Base-by-base conservation (phyloP, 2,888 invertebrate genomes). In the Sesia apiformis region DNA sequence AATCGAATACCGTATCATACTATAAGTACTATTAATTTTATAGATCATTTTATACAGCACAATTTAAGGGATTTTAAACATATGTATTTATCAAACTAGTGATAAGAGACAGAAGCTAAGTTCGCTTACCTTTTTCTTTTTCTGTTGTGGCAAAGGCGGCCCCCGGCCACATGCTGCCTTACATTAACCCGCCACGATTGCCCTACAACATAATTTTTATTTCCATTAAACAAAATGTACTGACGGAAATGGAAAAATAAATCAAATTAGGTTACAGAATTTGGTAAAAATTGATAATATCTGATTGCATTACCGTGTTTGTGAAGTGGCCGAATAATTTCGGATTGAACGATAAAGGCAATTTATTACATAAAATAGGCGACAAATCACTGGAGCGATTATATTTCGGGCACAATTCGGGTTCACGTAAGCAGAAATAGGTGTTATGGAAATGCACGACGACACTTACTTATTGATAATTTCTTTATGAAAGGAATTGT, bases 201-300 rank as follows among this genome's bases (percentile, higher is more conserved):
- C 66, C 65, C 62, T 72, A 79, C 78, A 78, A 77, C 76, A 78
- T 79, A 70, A 78, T 78, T 78, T 70, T 69, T 71, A 69, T 74
- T 74, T 71, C 71, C 70, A 75, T 74, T 70, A 75, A 68, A 74
- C 69, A 71, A 46, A 76, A 75, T 72, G 69, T 74, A 72, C 67
- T 67, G 69, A 65, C 74, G 80, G 80, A 80, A 80, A 79, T 76
- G 70, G 73, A 74, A 69, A 72, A 69, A 74, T 73, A 71, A 77
- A 77, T 74, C 74, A 74, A 74, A 74, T 77, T 72, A 70, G 64
- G 63, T 65, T 63, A 67, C 58, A 58, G 64, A 61, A 64, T 62
- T 64, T 67, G 61, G 64, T 63, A 71, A 64, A 63, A 73, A 69
- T 66, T 61, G 60, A 69, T 69, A 66, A 60, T 61, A 58, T 61